Base-by-base conservation (phyloP, 2,888 invertebrate species). In the Macrophya annulata region DNA sequence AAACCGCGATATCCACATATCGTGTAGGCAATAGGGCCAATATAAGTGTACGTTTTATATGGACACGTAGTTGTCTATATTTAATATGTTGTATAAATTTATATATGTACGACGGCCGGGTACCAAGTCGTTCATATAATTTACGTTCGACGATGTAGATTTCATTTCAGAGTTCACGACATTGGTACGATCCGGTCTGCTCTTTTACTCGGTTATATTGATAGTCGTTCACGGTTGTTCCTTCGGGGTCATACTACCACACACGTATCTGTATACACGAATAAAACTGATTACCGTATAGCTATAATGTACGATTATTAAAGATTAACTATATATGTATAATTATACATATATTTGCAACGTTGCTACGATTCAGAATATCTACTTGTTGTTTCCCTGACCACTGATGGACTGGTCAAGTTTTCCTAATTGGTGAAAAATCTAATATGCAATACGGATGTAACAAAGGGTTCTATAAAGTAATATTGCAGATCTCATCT, bases 91-190 rank as follows among this genome's bases (percentile, higher is more conserved):
- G 40, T 43, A 79, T 79, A 40, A 81, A 43, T 59, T 81, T 81
- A 55, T 79, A 81, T 21, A 74, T 25, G 74, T 74, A 74, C 55
- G 55, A 9, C 51, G n/a, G n/a, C n/a, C n/a, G 31, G 15, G 55
- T 31, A 31, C 51, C 15, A 31, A 25, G 51, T 77, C 48, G 77
- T 81, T 81, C 37, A 21, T 81, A 25, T 62, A 81, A 81, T 81
- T 62, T 62, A 81, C 43, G 81, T 81, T 43, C 40, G 62, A 21
- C 43, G 81, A 59, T 62, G 43, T 31, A 43, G 62, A 81, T 81
- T 62, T 43, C 62, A 37, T 81, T 81, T 43, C 55, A 40, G 81
- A 81, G 62, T 81, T 81, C 81, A 81, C 81, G 81, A 62, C 62
- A 55, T 55, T 8, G 51, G n/a, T 1, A 68, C 37, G 48, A 74